Conservation (phyloP, 2,113 vertebrate species). For the Burhinus oedicnemus region DNA sequence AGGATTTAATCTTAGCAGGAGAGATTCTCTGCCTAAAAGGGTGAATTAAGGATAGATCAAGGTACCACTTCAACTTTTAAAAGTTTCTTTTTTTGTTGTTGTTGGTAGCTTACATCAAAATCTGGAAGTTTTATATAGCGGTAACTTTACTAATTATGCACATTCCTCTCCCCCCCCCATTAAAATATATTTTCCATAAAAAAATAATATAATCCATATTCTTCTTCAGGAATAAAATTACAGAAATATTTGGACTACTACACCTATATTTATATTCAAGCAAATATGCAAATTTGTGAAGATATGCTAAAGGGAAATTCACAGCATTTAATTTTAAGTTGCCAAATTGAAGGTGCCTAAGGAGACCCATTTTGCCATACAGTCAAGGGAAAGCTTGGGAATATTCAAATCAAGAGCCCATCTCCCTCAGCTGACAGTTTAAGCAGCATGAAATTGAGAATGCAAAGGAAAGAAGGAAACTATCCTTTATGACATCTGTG, state of each 20-base stretch:
- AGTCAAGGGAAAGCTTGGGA: rapidly evolving
- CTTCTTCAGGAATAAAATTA: background rate
- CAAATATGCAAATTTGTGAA: background rate
- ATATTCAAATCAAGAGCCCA: background rate
- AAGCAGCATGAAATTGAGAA: background rate
- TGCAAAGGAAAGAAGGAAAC: background rate
- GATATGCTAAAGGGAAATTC: background rate
- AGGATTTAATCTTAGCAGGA: conserved; percentile 28
- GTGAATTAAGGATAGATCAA: conserved; percentile 45
- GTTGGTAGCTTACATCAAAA: background rate
- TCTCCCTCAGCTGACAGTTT: background rate
- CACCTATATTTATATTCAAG: background rate
- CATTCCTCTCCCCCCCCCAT: background rate
- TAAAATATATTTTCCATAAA: background rate
- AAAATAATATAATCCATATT: background rate
- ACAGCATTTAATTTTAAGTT: background rate
- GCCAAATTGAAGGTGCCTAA: background rate
- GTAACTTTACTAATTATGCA: background rate
- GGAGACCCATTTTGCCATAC: background rate
- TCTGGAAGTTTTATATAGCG: background rate
- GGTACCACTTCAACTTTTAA: background rate
- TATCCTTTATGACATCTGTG: background rate
- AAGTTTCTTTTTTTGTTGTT: background rate
- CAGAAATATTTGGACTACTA: background rate
- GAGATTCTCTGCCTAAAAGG: conserved; percentile 28